Evolutionary conservation across 2,797 vertebrate species (phyloP).

Genomic region (Melanotaenia boesemani): DNA sequence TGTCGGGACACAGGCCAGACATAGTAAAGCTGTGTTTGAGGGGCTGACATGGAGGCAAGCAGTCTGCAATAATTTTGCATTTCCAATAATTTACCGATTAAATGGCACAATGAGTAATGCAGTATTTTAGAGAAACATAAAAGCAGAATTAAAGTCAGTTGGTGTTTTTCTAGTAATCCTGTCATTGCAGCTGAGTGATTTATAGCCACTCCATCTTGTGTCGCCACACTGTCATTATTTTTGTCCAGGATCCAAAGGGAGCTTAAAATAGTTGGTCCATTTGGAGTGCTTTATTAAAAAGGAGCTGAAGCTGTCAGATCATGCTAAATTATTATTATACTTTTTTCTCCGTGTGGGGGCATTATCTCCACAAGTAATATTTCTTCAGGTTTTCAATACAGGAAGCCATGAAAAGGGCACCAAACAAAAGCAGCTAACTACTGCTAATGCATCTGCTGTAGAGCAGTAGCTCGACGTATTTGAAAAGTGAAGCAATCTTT

Average conservation of each 20-base stretch:
- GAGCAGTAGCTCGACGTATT: slow-evolving; percentile 12
- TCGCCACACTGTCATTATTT: slow-evolving; percentile 43
- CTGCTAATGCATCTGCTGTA: not conserved
- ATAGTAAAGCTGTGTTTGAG: slow-evolving; percentile 31
- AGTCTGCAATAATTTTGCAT: not conserved
- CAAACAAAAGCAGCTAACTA: not conserved
- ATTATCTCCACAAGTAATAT: not conserved
- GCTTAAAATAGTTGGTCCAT: slow-evolving; percentile 52
- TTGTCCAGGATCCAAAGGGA: slow-evolving; percentile 31
- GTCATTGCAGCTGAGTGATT: slow-evolving; percentile 12
- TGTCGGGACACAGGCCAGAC: slow-evolving; percentile 19
- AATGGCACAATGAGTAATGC: not conserved
- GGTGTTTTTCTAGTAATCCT: slow-evolving; percentile 8
- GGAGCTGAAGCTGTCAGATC: slow-evolving; percentile 9
- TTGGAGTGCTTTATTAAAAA: slow-evolving; percentile 56
- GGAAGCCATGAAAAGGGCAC: not conserved
- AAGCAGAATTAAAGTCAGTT: not conserved
- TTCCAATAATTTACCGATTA: slow-evolving; percentile 5
- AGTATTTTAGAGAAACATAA: not conserved
- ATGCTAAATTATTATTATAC: not conserved
- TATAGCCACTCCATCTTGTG: slow-evolving; percentile 10
- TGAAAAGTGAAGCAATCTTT: slow-evolving; percentile 19
- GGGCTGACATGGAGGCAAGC: slow-evolving; percentile 4
- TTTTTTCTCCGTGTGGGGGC: not conserved
- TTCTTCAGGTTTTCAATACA: not conserved